A percentile compares a stretch with the other conserved stretches of the same genome.
These are phyloP conservation scores for Mythimna impura DNA, from an alignment of 2,888 invertebrate genomes.

Conservation along the genomic window DNA sequence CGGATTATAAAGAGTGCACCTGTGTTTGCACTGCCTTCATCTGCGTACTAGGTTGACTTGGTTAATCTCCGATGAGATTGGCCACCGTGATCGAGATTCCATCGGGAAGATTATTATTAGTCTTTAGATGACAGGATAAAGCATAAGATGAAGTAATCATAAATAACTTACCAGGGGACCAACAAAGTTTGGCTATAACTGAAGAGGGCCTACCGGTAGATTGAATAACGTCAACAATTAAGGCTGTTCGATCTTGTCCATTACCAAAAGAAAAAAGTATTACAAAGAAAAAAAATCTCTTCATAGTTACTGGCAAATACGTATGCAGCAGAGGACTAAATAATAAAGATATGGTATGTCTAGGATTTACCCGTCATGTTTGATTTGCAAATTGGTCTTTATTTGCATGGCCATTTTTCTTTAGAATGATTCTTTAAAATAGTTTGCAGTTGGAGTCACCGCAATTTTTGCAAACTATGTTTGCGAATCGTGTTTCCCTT, in stretches of 20 bases:
- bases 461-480: slow-evolving; percentile 49
- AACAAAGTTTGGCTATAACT: slow-evolving; percentile 78
- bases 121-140: too few relatives aligned
- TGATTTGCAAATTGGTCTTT: slow-evolving; percentile 57
- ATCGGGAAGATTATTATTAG: too few relatives aligned
- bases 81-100: too few relatives aligned
- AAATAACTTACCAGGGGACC: slow-evolving; percentile 75
- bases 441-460: slow-evolving; percentile 20
- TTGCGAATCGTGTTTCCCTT: slow-evolving; percentile 34
- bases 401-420: slow-evolving; percentile 50
- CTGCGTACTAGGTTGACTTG: too few relatives aligned
- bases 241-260: slow-evolving; percentile 67
- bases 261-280: slow-evolving; percentile 56
- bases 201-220: slow-evolving; percentile 74
- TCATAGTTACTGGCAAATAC: slow-evolving; percentile 43
- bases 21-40: too few relatives aligned
- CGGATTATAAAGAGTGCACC: too few relatives aligned
- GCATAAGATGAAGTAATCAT: background rate
- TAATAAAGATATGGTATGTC: background rate
- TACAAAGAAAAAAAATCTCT: slow-evolving; percentile 34
- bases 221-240: slow-evolving; percentile 76
- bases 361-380: slow-evolving; percentile 42
- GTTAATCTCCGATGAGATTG: too few relatives aligned
- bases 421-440: slow-evolving; percentile 37
- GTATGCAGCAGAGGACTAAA: slow-evolving; percentile 5